Base-by-base conservation (phyloP, 2,797 vertebrate species). In the Neomorphus geoffroyi region DNA sequence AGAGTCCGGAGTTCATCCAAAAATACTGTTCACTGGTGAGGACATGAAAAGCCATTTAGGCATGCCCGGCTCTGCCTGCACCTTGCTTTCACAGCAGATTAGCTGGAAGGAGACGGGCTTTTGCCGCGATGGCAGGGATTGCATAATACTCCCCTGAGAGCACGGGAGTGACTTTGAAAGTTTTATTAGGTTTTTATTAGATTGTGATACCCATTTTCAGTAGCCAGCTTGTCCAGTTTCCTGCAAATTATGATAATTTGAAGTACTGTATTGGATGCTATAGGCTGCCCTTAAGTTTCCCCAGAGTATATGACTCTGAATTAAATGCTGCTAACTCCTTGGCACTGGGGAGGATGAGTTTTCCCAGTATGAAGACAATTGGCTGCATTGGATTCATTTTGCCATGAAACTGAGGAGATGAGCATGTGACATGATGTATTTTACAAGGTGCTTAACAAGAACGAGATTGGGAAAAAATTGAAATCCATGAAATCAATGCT, bases 401-500 rank as follows among this genome's bases (percentile, higher is more conserved):
- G 3, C 70, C 87, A 35, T 3, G 37, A 56, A 95, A 46, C 60
- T 15, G 85, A 91, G 50, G 74, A 56, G 77, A 88, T 6, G 46
- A 96, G 50, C 81, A 13, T 37, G 58, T 78, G 90, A 37, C 87
- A 45, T 48, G 83, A 90, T 83, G 64, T 48, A 79, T 93, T 95
- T 95, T 73, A 92, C 90, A 95, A 92, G 64, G 50, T 71, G 78
- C 73, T 93, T 96, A 97, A 97, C 96, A 96, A 94, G 94, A 95
- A 81, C 88, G 77, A 94, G 96, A 96, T 97, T 93, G 90, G 94
- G 82, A 62, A 85, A 92, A 86, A 90, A 94, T 62, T 95, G 90
- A 69, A 96, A 97, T 97, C 96, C 96, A 97, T 97, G 67, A 90
- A 97, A 97, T 97, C 97, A 90, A 97, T 97, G 89, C 39, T 60